phyloP scores from a whole-genome alignment of 2,113 vertebrate genomes.

The Lophura nycthemera region DNA sequence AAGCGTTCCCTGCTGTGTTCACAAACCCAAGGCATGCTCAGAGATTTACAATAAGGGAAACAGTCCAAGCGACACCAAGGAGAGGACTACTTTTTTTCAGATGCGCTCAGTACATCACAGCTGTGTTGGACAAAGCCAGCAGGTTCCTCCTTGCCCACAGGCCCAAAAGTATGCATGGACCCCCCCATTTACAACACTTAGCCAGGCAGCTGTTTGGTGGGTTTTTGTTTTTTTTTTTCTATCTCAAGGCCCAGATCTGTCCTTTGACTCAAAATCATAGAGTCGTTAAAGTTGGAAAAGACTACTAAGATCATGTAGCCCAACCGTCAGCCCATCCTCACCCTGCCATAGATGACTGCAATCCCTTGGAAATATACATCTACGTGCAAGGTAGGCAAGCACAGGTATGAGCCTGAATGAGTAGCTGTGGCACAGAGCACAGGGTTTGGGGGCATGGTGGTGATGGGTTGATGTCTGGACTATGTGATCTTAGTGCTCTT shows the following conservation, averaged over 20 bases:
- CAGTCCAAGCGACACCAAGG: neutral
- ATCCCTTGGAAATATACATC: neutral
- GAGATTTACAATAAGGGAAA: neutral
- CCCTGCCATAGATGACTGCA: neutral
- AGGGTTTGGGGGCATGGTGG: no score
- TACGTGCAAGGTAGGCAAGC: neutral
- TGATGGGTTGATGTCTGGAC: no score
- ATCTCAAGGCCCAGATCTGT: neutral
- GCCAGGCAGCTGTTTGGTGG: neutral
- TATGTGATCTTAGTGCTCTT: no score
- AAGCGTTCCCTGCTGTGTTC: neutral
- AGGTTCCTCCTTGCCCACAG: neutral
- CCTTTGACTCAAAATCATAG: neutral
- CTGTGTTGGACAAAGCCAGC: neutral
- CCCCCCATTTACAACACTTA: neutral
- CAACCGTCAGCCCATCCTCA: no score
- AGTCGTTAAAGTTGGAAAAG: no score
- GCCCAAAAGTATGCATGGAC: neutral
- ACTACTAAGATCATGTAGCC: no score
- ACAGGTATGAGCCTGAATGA: neutral
- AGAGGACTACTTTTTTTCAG: neutral
- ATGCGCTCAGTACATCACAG: neutral
- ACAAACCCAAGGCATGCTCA: neutral
- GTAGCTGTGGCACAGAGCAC: no score
- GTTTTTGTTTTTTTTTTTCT: fast-evolving